phyloP scores from a whole-genome alignment of 2,888 invertebrate species.

The Scrobipalpa atriplicella region DNA sequence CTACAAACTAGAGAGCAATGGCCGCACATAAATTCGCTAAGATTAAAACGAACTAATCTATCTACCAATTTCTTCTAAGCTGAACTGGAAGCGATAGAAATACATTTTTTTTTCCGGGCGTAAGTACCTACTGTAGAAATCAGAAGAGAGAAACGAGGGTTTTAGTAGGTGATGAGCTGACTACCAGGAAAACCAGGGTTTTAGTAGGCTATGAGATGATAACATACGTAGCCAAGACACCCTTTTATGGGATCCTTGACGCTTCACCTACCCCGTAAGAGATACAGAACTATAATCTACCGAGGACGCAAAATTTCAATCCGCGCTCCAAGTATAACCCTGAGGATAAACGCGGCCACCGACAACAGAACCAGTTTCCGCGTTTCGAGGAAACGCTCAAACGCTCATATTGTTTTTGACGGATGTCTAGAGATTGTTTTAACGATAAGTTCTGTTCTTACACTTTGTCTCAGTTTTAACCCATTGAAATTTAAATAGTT shows the following conservation, averaged over 20 bases:
- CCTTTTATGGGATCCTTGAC: no score
- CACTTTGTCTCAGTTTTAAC: conserved; percentile 11
- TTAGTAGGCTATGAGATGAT: no score
- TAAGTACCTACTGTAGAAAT: no score
- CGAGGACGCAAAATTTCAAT: neutral
- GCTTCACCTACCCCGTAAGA: neutral
- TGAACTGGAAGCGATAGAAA: no score
- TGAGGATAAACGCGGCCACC: conserved; percentile 34
- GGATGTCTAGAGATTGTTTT: conserved; percentile 31
- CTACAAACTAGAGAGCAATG: conserved; percentile 65
- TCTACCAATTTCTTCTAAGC: neutral
- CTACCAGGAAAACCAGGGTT: no score
- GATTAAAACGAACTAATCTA: conserved; percentile 28
- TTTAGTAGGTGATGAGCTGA: no score
- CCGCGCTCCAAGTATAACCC: conserved; percentile 39
- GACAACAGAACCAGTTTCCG: conserved; percentile 42
- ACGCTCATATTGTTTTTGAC: conserved; percentile 38
- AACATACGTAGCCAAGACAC: no score
- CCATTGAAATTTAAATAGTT: conserved; percentile 21
- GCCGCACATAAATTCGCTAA: conserved; percentile 55
- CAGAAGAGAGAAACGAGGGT: no score
- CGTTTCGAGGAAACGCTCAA: conserved; percentile 40
- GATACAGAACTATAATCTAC: neutral
- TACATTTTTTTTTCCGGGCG: no score
- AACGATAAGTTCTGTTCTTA: conserved; percentile 27